A percentile compares a stretch with the other conserved stretches of the same genome.
Evolutionary conservation across 2,888 invertebrate genomes (phyloP).

Genomic region (Imbricaverruca yamaguchii): DNA sequence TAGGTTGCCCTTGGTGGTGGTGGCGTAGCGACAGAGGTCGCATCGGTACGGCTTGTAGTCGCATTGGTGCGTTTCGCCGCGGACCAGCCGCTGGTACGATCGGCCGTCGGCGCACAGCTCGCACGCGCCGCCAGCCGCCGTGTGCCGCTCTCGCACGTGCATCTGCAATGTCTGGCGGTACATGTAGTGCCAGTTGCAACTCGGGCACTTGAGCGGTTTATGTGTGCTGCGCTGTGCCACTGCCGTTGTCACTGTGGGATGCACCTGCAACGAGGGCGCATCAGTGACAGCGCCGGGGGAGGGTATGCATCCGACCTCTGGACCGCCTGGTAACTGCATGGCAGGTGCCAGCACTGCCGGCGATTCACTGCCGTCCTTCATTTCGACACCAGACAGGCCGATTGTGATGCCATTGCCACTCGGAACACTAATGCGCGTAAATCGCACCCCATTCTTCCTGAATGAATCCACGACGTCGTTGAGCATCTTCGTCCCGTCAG

Average conservation of each 20-base stretch:
- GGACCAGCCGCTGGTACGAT: conserved; percentile 91
- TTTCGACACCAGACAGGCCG: background rate
- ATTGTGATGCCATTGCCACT: background rate
- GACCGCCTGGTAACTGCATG: too few species aligned
- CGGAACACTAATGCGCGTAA: background rate
- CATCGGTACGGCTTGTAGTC: conserved; percentile 97
- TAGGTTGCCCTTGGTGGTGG: conserved; percentile 98
- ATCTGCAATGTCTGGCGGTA: conserved; percentile 99
- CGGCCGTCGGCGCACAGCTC: conserved; percentile 97
- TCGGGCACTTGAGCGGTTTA: conserved; percentile 98
- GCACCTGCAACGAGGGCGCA: background rate
- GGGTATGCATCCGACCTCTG: background rate
- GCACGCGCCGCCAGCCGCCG: conserved; percentile 93
- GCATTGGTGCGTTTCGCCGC: conserved; percentile 98
- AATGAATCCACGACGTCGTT: too few species aligned
- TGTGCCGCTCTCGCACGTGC: conserved; percentile 99
- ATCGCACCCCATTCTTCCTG: too few species aligned
- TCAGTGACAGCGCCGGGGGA: background rate
- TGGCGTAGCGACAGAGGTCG: conserved; percentile 98
- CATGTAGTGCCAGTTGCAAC: conserved; percentile 99
- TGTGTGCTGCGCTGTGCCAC: background rate
- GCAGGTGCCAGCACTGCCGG: too few species aligned
- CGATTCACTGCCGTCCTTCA: background rate
- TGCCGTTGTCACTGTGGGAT: background rate
- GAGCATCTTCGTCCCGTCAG: too few species aligned